Percentiles rank a stretch among this genome's conserved stretches.
phyloP scores from a whole-genome alignment of 2,797 vertebrate genomes.

The Eupleurogrammus muticus region DNA sequence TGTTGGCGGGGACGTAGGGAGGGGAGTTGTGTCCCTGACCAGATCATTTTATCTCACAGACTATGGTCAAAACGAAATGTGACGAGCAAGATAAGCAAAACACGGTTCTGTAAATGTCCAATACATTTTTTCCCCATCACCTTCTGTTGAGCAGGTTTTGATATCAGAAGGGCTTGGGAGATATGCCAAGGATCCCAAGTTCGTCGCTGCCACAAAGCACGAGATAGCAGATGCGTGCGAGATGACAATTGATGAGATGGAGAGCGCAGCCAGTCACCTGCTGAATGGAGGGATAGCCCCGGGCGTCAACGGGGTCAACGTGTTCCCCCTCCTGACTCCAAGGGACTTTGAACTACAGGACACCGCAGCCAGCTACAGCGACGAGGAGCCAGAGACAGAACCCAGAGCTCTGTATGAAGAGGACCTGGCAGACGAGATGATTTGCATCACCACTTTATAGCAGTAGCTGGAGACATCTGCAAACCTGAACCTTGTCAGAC shows the following conservation, averaged over 20 bases:
- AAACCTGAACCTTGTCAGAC: slow-evolving; percentile 50
- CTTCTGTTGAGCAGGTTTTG: slow-evolving; percentile 87
- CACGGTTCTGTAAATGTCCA: neutral
- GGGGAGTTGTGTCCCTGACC: neutral
- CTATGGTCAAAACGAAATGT: slow-evolving; percentile 19
- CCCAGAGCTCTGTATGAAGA: slow-evolving; percentile 90
- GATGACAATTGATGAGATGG: slow-evolving; percentile 99
- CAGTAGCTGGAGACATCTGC: slow-evolving; percentile 74
- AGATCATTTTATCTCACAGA: slow-evolving; percentile 1
- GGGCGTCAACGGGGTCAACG: slow-evolving; percentile 85
- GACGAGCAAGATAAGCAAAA: slow-evolving; percentile 17
- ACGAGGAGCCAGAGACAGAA: slow-evolving; percentile 92
- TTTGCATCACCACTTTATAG: slow-evolving; percentile 99
- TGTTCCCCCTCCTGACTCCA: slow-evolving; percentile 87
- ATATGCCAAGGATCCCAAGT: slow-evolving; percentile 97
- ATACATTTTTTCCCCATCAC: slow-evolving; percentile 26
- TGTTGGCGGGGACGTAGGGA: neutral
- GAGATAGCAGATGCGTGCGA: slow-evolving; percentile 98
- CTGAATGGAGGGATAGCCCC: slow-evolving; percentile 90
- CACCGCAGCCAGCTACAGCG: slow-evolving; percentile 92
- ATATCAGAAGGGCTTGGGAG: slow-evolving; percentile 98
- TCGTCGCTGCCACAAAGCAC: slow-evolving; percentile 96
- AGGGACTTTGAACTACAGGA: slow-evolving; percentile 95
- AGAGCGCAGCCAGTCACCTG: slow-evolving; percentile 97
- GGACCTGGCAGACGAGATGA: slow-evolving; percentile 99